These are phyloP conservation scores for Rynchops niger DNA, from an alignment of 2,113 vertebrate species.

Conservation along the genomic window DNA sequence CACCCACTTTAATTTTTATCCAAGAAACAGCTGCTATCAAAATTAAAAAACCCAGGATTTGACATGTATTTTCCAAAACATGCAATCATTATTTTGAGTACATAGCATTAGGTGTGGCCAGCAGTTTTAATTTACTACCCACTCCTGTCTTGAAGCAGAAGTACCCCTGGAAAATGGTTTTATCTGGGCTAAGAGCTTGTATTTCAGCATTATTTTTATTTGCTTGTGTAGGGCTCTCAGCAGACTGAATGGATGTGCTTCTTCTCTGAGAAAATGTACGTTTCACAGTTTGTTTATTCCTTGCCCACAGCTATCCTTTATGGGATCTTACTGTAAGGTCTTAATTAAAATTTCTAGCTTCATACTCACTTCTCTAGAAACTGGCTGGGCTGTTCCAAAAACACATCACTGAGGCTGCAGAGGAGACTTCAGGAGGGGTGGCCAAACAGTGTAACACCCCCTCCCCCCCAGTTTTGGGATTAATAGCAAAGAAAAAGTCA, in stretches of 20 bases:
- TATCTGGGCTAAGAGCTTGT: neutral
- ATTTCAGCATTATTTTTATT: neutral
- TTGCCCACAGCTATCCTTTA: neutral
- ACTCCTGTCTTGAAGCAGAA: neutral
- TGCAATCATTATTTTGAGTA: neutral
- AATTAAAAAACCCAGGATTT: neutral
- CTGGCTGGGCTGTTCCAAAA: neutral
- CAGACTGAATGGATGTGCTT: neutral
- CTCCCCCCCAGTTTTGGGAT: accelerated
- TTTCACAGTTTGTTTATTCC: neutral
- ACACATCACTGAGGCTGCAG: neutral
- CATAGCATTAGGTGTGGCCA: neutral
- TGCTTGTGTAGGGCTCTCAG: neutral
- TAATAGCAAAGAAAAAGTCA: neutral
- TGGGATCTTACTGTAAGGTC: neutral
- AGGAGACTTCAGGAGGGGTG: neutral
- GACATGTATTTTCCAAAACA: neutral
- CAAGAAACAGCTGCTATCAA: neutral
- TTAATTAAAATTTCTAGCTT: neutral
- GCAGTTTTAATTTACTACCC: neutral
- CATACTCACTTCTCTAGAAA: neutral
- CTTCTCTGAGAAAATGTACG: neutral
- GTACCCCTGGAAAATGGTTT: neutral
- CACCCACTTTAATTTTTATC: neutral
- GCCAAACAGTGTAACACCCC: neutral